Percentiles rank a stretch among this genome's conserved stretches.
phyloP scores from a whole-genome alignment of 2,797 vertebrate genomes.

The Sitta carolinensis region DNA sequence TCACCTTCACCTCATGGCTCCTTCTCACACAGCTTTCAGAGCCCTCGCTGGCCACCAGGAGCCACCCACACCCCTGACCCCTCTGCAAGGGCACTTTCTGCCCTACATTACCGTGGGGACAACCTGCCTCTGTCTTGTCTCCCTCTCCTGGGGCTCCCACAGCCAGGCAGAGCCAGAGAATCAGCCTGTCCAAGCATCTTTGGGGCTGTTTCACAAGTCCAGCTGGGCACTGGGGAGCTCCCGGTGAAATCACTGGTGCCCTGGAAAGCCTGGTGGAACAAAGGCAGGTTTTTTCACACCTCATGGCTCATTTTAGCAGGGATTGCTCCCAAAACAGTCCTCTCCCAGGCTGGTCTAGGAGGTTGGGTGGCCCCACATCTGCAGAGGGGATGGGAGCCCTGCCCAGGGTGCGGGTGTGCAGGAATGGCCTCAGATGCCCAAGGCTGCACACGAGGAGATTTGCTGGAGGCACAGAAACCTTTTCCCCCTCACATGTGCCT shows the following conservation, averaged over 20 bases:
- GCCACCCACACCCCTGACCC: not conserved
- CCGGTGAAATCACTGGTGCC: not conserved
- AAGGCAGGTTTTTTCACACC: not conserved
- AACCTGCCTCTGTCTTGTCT: not conserved
- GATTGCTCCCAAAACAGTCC: not conserved
- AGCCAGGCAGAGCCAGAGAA: not conserved
- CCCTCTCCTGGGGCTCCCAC: not conserved
- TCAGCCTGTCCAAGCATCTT: fast-evolving
- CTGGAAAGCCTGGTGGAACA: not conserved
- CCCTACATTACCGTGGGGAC: not conserved
- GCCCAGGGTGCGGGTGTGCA: fast-evolving
- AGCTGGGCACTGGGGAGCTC: not conserved
- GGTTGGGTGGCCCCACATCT: not conserved
- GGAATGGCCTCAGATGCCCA: not conserved
- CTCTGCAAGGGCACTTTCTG: not conserved
- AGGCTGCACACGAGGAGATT: not conserved
- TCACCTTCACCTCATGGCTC: not conserved
- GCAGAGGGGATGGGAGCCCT: not conserved
- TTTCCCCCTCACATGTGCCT: not conserved
- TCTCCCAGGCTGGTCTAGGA: not conserved
- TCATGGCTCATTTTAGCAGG: not conserved
- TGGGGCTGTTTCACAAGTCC: not conserved
- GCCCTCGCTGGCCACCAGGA: not conserved
- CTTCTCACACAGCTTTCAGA: not conserved
- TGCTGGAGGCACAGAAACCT: not conserved